A percentile compares a stretch with the other conserved stretches of the same genome.
Evolutionary conservation across 1,140 invertebrate species (phyloP).

Genomic region (Physella acuta): DNA sequence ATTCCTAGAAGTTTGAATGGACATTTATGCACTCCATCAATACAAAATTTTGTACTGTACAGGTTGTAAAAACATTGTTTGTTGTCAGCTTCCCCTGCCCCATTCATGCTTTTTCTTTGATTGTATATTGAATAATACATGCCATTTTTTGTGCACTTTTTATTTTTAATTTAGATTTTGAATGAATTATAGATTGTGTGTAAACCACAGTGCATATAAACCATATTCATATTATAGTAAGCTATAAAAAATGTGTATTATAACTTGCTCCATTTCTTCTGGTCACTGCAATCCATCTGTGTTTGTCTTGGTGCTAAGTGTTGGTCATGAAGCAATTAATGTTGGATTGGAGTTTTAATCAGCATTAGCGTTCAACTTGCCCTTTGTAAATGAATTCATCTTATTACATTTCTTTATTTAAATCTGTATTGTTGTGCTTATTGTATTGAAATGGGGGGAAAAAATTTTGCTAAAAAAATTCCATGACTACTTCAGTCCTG

Average conservation of each 20-base stretch:
- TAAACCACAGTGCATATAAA: neutral
- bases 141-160: too few relatives aligned
- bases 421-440: neutral
- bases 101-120: too few relatives aligned
- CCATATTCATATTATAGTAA: neutral
- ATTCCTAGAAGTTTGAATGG: neutral
- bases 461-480: neutral
- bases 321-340: too few relatives aligned
- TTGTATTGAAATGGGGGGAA: neutral
- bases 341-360: too few relatives aligned
- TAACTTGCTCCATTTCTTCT: neutral
- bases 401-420: too few relatives aligned
- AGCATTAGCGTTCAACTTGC: neutral
- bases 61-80: neutral
- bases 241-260: too few relatives aligned
- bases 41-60: neutral
- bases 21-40: neutral
- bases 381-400: too few relatives aligned
- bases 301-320: neutral
- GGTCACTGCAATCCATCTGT: slow-evolving; percentile 11
- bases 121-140: too few relatives aligned
- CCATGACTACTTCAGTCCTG: neutral
- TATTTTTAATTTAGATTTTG: too few relatives aligned
- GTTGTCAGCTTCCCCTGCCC: too few relatives aligned
- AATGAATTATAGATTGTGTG: neutral